phyloP scores from a whole-genome alignment of 1,140 invertebrate genomes.

The Saccostrea cuccullata region DNA sequence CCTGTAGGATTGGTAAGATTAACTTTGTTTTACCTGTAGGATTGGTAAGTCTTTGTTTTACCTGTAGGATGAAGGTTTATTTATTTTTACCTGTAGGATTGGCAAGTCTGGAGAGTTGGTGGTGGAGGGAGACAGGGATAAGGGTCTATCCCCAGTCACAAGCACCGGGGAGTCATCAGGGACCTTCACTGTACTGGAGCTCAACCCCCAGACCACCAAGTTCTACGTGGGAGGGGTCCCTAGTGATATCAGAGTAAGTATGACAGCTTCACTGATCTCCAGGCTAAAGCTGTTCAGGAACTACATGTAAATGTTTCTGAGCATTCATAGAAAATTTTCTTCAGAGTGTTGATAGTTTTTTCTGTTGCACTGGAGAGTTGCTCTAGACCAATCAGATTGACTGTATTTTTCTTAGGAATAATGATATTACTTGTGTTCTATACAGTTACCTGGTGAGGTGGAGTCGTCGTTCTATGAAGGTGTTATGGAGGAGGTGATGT shows the following conservation, averaged over 20 bases:
- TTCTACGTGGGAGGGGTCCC: conserved; percentile 95
- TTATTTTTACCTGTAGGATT: conserved; percentile 80
- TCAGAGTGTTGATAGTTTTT: too few species aligned
- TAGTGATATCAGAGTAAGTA: conserved; percentile 59
- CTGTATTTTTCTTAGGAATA: too few species aligned
- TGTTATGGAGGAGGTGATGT: conserved; percentile 91
- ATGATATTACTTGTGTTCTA: background rate
- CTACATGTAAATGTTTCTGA: too few species aligned
- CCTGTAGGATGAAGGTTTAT: background rate
- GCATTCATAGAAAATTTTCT: too few species aligned
- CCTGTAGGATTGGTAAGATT: too few species aligned
- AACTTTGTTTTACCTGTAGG: too few species aligned
- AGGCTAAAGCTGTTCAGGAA: too few species aligned
- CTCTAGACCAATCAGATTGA: too few species aligned
- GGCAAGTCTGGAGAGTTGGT: conserved; percentile 87
- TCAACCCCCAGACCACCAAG: conserved; percentile 81
- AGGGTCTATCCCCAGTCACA: conserved; percentile 37
- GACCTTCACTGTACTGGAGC: conserved; percentile 70
- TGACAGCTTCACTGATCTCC: too few species aligned
- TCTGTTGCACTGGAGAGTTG: too few species aligned
- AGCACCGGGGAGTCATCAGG: conserved; percentile 75
- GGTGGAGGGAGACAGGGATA: conserved; percentile 81
- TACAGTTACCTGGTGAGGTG: conserved; percentile 83
- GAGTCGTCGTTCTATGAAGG: conserved; percentile 88
- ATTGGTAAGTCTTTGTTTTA: too few species aligned